Evolutionary conservation across 2,113 vertebrate genomes (phyloP), one percentile per base, ranked within the genome.

Genomic region (Athene cunicularia): DNA sequence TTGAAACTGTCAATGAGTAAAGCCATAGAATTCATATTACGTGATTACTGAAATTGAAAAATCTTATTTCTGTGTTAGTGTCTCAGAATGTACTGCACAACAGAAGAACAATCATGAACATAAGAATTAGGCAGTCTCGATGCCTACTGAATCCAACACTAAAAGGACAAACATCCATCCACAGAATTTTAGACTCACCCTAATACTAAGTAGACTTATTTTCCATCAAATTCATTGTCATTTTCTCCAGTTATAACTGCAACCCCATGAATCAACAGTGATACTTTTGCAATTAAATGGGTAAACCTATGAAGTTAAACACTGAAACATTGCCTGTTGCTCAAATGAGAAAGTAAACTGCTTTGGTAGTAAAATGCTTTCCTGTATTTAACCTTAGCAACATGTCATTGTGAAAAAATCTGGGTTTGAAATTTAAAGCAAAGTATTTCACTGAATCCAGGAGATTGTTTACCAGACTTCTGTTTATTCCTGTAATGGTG

Each of bases 1-100:
- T 50, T 93, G 74, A 88, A 97, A 88, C 49, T 91, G 83, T 76
- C 81, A 81, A 30, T 76, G 74, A 88, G 56, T 76, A 86, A 90
- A 96, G 50, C 68, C 16, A 5, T 56, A 90, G 63, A 90, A 79
- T 88, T 96, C 81, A 88, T 6, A 27, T 49, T 79, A 20, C 0
- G 1, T 28, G 45, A 76, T 93, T 28, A 28, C 41, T 73, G 63
- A 74, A 93, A 86, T 4, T 41, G 28, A 76, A 88, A 47, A 80
- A 62, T 66, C 28, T 75, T 72, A 56, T 79, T 97, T 90, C 52
- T 59, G 32, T 76, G 24, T 41, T 52, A 41, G 11, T 39, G 16
- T 88, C 32, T 72, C 11, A 2, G 37, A 88, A 92, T 11, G 9
- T 59, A 55, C 60, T n/a, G 23, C 52, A 70, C 27, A 93, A 59